These are phyloP conservation scores for Torymus tubicola DNA, from an alignment of 2,888 invertebrate genomes.

Conservation along the genomic window DNA sequence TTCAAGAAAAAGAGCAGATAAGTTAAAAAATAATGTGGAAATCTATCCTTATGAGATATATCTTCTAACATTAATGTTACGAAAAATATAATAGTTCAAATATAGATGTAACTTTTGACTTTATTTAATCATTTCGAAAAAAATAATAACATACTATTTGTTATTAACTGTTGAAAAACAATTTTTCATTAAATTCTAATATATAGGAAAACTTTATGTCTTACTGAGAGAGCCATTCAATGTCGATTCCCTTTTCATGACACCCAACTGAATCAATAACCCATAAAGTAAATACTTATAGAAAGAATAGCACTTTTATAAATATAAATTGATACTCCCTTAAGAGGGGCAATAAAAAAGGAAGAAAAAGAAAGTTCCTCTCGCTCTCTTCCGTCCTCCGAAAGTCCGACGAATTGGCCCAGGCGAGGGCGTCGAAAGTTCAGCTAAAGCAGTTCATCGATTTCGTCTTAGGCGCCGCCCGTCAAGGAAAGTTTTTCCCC, in stretches of 20 bases:
- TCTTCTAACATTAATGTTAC: too few species aligned
- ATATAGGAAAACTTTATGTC: too few species aligned
- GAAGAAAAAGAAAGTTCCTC: conserved; percentile 35
- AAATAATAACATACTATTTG: too few species aligned
- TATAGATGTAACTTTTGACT: too few species aligned
- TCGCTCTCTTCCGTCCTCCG: too few species aligned
- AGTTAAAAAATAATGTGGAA: too few species aligned
- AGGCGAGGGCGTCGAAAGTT: background rate
- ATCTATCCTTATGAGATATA: too few species aligned
- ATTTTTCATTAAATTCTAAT: too few species aligned
- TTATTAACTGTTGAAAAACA: too few species aligned
- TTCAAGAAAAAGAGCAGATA: too few species aligned
- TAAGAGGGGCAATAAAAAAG: conserved; percentile 22
- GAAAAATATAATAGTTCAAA: too few species aligned
- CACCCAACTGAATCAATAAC: background rate
- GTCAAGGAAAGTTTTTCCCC: conserved; percentile 4
- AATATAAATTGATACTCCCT: conserved; percentile 29
- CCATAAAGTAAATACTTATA: conserved; percentile 10
- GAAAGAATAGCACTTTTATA: conserved; percentile 4
- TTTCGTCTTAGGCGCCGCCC: conserved; percentile 16
- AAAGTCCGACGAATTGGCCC: background rate
- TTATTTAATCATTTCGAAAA: too few species aligned
- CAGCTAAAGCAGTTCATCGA: conserved; percentile 27
- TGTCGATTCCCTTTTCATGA: background rate
- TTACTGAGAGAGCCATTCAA: background rate